Percentiles rank a stretch among this genome's conserved stretches.
These are phyloP conservation scores for Telenomus remus DNA, from an alignment of 1,140 invertebrate genomes.

Conservation along the genomic window DNA sequence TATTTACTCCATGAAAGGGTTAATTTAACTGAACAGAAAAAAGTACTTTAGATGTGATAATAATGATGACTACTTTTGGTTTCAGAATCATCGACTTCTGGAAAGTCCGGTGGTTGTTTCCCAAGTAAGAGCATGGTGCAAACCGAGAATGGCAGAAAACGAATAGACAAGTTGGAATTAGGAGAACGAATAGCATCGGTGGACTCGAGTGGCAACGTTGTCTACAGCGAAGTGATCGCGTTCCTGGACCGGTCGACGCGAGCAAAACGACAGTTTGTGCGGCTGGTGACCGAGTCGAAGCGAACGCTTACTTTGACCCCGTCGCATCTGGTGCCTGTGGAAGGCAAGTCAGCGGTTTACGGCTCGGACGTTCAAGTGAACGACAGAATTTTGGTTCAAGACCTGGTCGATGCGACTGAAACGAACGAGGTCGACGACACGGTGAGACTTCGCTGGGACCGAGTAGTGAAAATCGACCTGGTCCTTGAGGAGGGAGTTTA, in stretches of 20 bases:
- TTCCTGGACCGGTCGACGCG: constrained; percentile 89
- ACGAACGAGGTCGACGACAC: constrained; percentile 68
- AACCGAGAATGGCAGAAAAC: constrained; percentile 74
- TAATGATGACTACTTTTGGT: background rate
- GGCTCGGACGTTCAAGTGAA: constrained; percentile 77
- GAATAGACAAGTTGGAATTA: constrained; percentile 80
- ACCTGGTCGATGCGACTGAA: constrained; percentile 72
- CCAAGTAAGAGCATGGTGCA: constrained; percentile 79
- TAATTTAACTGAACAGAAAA: too few species aligned
- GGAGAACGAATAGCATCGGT: constrained; percentile 90
- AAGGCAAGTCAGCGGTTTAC: constrained; percentile 75
- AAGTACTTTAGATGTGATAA: too few species aligned
- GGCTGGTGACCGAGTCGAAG: constrained; percentile 82
- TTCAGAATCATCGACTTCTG: constrained; percentile 93
- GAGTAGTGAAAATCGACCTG: constrained; percentile 78
- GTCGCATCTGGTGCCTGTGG: constrained; percentile 84
- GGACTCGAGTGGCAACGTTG: constrained; percentile 79
- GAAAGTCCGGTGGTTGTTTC: constrained; percentile 89
- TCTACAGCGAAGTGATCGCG: constrained; percentile 90
- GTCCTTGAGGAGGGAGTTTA: constrained; percentile 84
- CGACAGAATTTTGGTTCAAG: constrained; percentile 75
- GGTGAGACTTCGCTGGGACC: constrained; percentile 74
- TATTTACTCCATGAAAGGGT: too few species aligned
- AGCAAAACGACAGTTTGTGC: constrained; percentile 83
- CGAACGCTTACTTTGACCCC: constrained; percentile 86